Evolutionary conservation across 1,140 invertebrate species (phyloP).

Genomic region (Bombus soroeensis): DNA sequence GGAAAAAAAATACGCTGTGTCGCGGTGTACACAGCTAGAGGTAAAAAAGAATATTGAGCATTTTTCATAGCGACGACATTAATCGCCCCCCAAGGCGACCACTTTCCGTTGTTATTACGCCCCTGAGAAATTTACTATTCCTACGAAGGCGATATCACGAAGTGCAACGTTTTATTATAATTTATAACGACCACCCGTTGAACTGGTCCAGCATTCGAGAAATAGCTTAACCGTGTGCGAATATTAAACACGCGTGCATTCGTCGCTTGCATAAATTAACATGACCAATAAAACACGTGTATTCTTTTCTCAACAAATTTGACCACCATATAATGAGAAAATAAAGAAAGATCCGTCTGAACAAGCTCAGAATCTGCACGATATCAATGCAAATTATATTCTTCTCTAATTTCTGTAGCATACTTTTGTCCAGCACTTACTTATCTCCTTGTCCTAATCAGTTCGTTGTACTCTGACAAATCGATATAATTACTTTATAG

Average conservation of each 20-base stretch:
- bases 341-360: not conserved
- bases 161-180: conserved; percentile 54
- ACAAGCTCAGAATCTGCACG: too few species aligned
- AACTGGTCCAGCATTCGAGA: conserved; percentile 45
- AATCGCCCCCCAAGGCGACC: conserved; percentile 47
- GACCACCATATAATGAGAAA: not conserved
- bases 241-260: not conserved
- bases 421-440: too few species aligned
- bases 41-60: conserved; percentile 30
- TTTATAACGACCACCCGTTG: conserved; percentile 30
- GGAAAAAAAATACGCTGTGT: conserved; percentile 4
- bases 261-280: not conserved
- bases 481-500: too few species aligned
- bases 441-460: too few species aligned
- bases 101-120: conserved; percentile 50
- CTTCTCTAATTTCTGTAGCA: too few species aligned
- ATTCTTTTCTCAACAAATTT: not conserved
- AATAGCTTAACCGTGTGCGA: conserved; percentile 30
- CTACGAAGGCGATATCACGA: conserved; percentile 50
- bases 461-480: too few species aligned
- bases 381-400: too few species aligned
- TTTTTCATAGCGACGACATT: conserved; percentile 50
- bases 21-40: not conserved
- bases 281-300: not conserved
- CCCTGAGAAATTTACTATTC: conserved; percentile 65